These are phyloP conservation scores for Caenorhabditis sp. DNA, from an alignment of 2,888 invertebrate genomes.

Conservation along the genomic window DNA sequence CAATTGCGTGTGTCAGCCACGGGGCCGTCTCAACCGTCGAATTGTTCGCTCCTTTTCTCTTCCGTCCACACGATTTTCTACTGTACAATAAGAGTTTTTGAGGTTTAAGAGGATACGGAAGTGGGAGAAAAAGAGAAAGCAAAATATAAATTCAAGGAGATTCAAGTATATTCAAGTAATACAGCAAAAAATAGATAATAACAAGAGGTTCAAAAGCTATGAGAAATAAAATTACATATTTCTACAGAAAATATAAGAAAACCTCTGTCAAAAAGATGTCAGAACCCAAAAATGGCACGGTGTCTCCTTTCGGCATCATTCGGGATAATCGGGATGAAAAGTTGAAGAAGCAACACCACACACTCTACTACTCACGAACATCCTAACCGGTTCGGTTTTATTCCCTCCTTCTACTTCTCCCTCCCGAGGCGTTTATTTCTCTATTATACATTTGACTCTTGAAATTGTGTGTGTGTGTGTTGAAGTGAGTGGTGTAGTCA, in stretches of 20 bases:
- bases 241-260: too few species aligned
- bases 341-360: conserved; percentile 61
- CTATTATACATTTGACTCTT: conserved; percentile 67
- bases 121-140: conserved; percentile 10
- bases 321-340: conserved; percentile 44
- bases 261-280: too few species aligned
- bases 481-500: conserved; percentile 30
- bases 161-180: too few species aligned
- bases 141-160: not conserved
- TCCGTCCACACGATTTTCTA: conserved; percentile 21
- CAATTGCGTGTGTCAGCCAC: conserved; percentile 52
- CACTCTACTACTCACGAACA: conserved; percentile 69
- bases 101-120: conserved; percentile 15
- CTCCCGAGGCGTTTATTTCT: conserved; percentile 39
- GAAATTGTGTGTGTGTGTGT: conserved; percentile 62
- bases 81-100: conserved; percentile 28
- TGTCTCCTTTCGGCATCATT: conserved; percentile 29
- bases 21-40: conserved; percentile 48
- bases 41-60: conserved; percentile 24
- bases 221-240: too few species aligned
- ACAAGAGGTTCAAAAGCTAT: too few species aligned
- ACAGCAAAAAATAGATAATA: not conserved
- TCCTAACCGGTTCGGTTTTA: conserved; percentile 64
- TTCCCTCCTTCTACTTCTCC: not conserved
- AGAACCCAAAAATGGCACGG: conserved; percentile 7